These are phyloP conservation scores for Pristionchus fissidentatus DNA, from an alignment of 2,888 invertebrate genomes.

Conservation along the genomic window DNA sequence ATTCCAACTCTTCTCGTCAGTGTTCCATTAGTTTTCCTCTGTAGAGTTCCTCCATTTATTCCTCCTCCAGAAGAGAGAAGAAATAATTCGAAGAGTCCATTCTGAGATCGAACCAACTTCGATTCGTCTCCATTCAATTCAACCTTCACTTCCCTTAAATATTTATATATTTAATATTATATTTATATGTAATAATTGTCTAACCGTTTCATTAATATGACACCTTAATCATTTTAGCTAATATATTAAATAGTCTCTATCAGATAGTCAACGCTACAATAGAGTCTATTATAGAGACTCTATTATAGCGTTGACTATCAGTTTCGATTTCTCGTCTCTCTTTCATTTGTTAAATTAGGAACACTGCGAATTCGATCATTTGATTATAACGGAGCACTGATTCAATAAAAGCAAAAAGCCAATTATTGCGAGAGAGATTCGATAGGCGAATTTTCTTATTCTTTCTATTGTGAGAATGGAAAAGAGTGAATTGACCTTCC, in stretches of 20 bases:
- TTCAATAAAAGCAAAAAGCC: not conserved
- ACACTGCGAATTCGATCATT: not conserved
- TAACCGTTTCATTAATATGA: too few relatives aligned
- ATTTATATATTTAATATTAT: not conserved
- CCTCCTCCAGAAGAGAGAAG: conserved; percentile 51
- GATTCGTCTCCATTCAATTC: conserved; percentile 62
- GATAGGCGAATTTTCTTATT: not conserved
- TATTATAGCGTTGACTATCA: too few relatives aligned
- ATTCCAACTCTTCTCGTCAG: conserved; percentile 30
- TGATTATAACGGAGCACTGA: conserved; percentile 20
- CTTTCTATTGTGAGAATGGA: not conserved
- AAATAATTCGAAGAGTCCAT: conserved; percentile 68
- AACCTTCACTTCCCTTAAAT: conserved; percentile 67
- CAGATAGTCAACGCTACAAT: too few relatives aligned
- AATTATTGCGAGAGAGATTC: not conserved
- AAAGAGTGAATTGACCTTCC: conserved; percentile 55
- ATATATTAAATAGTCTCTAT: too few relatives aligned
- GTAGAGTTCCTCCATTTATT: conserved; percentile 23
- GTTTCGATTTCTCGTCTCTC: not conserved
- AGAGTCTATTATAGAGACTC: too few relatives aligned
- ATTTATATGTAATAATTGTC: too few relatives aligned
- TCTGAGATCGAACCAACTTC: conserved; percentile 56
- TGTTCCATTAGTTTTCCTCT: conserved; percentile 18
- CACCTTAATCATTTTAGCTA: too few relatives aligned
- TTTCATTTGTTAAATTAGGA: not conserved